These are phyloP conservation scores for Gari tellinella DNA, from an alignment of 2,888 invertebrate genomes.

Conservation along the genomic window DNA sequence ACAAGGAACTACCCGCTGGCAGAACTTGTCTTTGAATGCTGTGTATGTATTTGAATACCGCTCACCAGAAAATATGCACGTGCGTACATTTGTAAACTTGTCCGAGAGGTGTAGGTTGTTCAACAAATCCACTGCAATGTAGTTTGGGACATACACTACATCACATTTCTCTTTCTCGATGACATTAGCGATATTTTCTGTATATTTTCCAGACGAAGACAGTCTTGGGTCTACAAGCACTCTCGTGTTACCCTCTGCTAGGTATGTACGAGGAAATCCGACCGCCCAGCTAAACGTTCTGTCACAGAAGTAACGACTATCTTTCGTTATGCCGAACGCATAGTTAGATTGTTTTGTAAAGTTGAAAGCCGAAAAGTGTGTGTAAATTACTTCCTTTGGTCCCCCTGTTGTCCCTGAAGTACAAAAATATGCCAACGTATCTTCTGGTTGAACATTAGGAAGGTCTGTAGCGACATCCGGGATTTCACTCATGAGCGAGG, in stretches of 20 bases:
- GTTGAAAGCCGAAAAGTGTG: constrained; percentile 46
- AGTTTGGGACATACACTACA: constrained; percentile 40
- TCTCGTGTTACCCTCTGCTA: constrained; percentile 40
- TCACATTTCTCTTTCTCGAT: constrained; percentile 45
- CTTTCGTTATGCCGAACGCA: constrained; percentile 7
- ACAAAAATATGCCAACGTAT: constrained; percentile 27
- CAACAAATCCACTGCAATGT: constrained; percentile 34
- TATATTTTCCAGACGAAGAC: constrained; percentile 30
- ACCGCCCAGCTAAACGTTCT: constrained; percentile 46
- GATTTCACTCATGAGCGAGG: not conserved
- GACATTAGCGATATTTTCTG: constrained; percentile 28
- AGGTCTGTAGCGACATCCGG: constrained; percentile 1
- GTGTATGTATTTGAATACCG: constrained; percentile 12
- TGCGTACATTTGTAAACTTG: constrained; percentile 29
- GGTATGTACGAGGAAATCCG: constrained; percentile 39
- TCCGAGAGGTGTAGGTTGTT: constrained; percentile 7
- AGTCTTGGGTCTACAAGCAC: constrained; percentile 43
- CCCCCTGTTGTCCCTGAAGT: constrained; percentile 53
- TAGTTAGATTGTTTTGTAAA: constrained; percentile 10
- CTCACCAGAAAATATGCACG: constrained; percentile 34
- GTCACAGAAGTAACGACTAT: constrained; percentile 34
- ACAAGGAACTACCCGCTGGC: constrained; percentile 1
- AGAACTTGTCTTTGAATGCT: constrained; percentile 18
- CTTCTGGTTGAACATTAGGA: constrained; percentile 48
- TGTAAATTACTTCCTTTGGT: constrained; percentile 40